Evolutionary conservation across 1,140 invertebrate genomes (phyloP).

Genomic region (Liolophura sinensis): DNA sequence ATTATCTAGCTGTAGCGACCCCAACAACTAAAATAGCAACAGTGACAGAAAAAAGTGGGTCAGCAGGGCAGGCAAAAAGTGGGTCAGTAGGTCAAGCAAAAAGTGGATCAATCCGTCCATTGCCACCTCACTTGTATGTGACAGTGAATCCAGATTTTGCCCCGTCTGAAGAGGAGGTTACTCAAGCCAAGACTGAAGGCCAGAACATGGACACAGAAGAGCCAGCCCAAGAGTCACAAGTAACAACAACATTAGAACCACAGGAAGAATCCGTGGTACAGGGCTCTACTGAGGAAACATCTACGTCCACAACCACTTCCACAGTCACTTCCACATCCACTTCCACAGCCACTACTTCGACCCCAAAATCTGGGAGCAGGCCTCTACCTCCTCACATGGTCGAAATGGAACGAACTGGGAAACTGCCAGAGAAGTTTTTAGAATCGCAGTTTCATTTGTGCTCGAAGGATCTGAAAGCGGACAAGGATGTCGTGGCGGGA

Average conservation of each 20-base stretch:
- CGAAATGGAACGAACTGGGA: background rate
- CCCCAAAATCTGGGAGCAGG: background rate
- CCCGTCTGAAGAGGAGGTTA: background rate
- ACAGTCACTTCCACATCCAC: no score
- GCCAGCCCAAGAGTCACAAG: background rate
- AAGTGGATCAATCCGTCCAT: background rate
- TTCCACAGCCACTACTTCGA: no score
- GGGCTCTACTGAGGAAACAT: no score
- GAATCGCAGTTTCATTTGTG: constrained; percentile 4
- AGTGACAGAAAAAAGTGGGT: background rate
- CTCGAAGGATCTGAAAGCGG: background rate
- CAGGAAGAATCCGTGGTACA: no score
- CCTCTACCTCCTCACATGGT: background rate
- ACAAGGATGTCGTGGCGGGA: constrained; percentile 1
- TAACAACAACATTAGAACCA: no score
- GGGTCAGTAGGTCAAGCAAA: no score
- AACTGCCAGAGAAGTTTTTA: constrained; percentile 11
- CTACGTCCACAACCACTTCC: no score
- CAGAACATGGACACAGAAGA: no score
- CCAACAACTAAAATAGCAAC: background rate
- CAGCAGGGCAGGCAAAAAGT: background rate
- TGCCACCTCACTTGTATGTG: background rate
- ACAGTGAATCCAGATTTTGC: background rate
- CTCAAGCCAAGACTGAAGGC: background rate
- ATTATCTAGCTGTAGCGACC: background rate